Conservation (phyloP, 2,113 vertebrate genomes). For the Lutjanus erythropterus region DNA sequence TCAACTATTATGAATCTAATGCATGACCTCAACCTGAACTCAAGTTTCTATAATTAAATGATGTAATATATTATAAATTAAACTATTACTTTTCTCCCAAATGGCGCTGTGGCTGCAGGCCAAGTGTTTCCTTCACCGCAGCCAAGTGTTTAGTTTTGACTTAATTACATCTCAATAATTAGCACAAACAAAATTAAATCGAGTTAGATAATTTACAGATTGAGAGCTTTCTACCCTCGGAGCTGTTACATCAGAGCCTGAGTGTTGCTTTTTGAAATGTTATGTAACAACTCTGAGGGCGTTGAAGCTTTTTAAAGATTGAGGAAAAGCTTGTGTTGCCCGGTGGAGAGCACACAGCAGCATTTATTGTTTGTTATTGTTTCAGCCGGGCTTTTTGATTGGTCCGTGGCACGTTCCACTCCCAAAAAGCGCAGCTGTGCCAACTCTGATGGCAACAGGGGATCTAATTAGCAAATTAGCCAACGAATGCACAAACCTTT, state of each 20-base stretch:
- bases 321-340: slow-evolving; percentile 7
- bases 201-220: slow-evolving; percentile 22
- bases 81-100: not conserved
- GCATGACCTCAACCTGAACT: not conserved
- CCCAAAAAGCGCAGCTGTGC: slow-evolving; percentile 17
- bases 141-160: slow-evolving; percentile 16
- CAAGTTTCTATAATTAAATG: not conserved
- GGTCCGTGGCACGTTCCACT: not conserved
- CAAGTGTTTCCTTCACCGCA: not conserved
- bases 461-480: slow-evolving; percentile 56
- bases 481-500: slow-evolving; percentile 10
- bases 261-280: slow-evolving; percentile 14
- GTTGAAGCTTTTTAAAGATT: slow-evolving; percentile 25
- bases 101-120: not conserved
- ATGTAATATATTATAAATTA: slow-evolving; percentile 7
- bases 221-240: not conserved
- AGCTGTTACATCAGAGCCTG: slow-evolving; percentile 31
- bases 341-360: not conserved
- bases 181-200: not conserved
- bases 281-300: slow-evolving; percentile 23
- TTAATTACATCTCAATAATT: not conserved
- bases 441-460: slow-evolving; percentile 19
- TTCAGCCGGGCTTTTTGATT: slow-evolving; percentile 13
- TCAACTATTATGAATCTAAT: slow-evolving; percentile 22
- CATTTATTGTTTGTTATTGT: slow-evolving; percentile 17